Evolutionary conservation across 2,113 vertebrate species (phyloP).

Genomic region (Solea senegalensis): DNA sequence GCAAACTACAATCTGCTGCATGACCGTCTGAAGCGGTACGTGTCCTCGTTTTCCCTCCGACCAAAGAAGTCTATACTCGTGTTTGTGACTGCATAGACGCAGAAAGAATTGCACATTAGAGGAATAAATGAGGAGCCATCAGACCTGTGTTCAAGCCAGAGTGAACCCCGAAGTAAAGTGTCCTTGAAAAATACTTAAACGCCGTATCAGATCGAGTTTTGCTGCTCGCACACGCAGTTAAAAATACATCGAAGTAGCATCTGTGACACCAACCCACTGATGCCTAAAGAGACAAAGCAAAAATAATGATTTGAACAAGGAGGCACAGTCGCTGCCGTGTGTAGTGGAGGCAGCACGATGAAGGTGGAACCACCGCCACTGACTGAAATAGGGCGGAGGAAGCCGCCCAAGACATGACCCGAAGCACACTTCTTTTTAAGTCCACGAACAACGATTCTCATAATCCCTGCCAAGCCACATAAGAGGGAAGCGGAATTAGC

Average conservation of each 20-base stretch:
- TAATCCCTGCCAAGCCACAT: slow-evolving; percentile 1
- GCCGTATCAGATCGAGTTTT: slow-evolving; percentile 16
- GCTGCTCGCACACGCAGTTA: background rate
- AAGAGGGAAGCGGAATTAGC: slow-evolving; percentile 14
- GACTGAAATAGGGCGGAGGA: background rate
- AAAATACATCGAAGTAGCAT: slow-evolving; percentile 2
- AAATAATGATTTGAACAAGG: background rate
- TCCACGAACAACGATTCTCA: slow-evolving; percentile 20
- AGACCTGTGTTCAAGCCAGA: background rate
- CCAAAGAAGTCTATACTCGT: background rate
- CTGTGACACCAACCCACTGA: slow-evolving; percentile 6
- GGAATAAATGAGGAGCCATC: background rate
- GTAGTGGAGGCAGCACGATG: background rate
- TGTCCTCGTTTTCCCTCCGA: background rate
- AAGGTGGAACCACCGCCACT: background rate
- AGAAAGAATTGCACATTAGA: background rate
- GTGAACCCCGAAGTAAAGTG: slow-evolving; percentile 1
- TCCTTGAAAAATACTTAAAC: slow-evolving; percentile 25
- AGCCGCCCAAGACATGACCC: background rate
- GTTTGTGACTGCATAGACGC: slow-evolving; percentile 6
- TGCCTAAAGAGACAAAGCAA: background rate
- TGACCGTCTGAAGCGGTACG: slow-evolving; percentile 86
- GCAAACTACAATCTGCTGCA: slow-evolving; percentile 83
- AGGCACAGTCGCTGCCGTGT: background rate
- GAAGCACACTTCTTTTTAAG: background rate